These are phyloP conservation scores for Pseudopleuronectes americanus DNA, from an alignment of 2,797 vertebrate genomes.

Conservation along the genomic window DNA sequence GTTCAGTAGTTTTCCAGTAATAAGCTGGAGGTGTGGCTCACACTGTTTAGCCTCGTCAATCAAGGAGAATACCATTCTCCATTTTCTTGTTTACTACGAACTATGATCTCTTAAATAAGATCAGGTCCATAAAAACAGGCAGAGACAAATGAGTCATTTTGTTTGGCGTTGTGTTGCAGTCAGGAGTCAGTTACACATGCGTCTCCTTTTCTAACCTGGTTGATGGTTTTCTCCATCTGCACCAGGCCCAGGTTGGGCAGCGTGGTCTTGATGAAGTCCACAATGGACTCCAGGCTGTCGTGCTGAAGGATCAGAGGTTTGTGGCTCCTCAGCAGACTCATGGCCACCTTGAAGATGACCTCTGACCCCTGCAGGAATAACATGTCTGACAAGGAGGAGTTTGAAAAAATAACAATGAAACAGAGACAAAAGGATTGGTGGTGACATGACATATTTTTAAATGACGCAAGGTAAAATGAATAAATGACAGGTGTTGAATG, in stretches of 20 bases:
- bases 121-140: background rate
- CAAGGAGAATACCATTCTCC: background rate
- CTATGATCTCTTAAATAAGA: background rate
- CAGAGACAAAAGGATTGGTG: background rate
- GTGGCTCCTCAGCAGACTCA: constrained; percentile 96
- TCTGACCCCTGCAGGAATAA: constrained; percentile 96
- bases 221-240: constrained; percentile 99
- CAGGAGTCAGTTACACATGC: background rate
- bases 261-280: constrained; percentile 97
- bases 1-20: constrained; percentile 2
- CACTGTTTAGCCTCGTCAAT: constrained; percentile 24
- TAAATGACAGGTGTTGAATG: constrained; percentile 33
- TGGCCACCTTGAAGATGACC: constrained; percentile 96
- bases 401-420: constrained; percentile 1
- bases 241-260: constrained; percentile 96
- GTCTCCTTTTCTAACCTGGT: constrained; percentile 85
- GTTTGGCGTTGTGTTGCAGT: background rate
- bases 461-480: constrained; percentile 12
- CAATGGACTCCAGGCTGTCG: constrained; percentile 95
- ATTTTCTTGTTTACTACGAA: background rate
- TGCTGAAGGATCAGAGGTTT: constrained; percentile 98
- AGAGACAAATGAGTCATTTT: background rate
- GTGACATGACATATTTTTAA: constrained; percentile 1
- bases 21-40: constrained; percentile 30
- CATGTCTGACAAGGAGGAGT: constrained; percentile 86